These are phyloP conservation scores for Neopipo cinnamomea DNA, from an alignment of 2,113 vertebrate genomes.

Conservation along the genomic window DNA sequence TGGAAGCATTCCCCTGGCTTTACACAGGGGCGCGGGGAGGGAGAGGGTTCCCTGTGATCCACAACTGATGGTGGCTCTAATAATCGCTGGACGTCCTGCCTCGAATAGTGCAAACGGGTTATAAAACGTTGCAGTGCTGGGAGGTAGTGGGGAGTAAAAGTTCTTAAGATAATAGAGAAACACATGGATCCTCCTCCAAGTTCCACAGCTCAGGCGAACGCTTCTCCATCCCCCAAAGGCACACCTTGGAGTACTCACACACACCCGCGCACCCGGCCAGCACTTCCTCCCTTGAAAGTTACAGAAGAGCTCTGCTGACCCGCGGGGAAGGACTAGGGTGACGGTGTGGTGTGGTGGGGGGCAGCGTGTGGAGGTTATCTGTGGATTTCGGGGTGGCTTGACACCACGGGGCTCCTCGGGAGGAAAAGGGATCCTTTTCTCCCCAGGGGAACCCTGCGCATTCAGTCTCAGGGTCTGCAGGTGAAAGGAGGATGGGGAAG, in stretches of 20 bases:
- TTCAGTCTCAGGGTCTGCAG: not conserved
- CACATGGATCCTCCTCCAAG: not conserved
- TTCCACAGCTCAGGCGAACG: fast-evolving
- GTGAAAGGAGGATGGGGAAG: not conserved
- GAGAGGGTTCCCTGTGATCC: not conserved
- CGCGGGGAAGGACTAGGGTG: fast-evolving
- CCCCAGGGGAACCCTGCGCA: fast-evolving
- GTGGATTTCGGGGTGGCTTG: not conserved
- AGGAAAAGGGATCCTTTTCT: not conserved
- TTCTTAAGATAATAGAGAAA: not conserved
- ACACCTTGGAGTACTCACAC: not conserved
- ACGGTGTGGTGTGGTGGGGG: not conserved
- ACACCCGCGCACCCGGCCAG: not conserved
- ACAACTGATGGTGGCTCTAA: fast-evolving
- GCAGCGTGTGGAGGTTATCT: not conserved
- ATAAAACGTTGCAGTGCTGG: not conserved
- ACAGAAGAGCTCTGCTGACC: not conserved
- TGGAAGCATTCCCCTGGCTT: not conserved
- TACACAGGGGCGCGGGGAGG: fast-evolving
- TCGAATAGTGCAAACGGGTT: not conserved
- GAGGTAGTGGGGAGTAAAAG: not conserved
- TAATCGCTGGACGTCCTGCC: fast-evolving
- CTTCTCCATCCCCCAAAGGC: not conserved
- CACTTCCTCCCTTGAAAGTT: not conserved
- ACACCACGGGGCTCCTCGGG: not conserved